A percentile compares a stretch with the other conserved stretches of the same genome.
phyloP scores from a whole-genome alignment of 2,113 vertebrate species.

The Tor tambroides region DNA sequence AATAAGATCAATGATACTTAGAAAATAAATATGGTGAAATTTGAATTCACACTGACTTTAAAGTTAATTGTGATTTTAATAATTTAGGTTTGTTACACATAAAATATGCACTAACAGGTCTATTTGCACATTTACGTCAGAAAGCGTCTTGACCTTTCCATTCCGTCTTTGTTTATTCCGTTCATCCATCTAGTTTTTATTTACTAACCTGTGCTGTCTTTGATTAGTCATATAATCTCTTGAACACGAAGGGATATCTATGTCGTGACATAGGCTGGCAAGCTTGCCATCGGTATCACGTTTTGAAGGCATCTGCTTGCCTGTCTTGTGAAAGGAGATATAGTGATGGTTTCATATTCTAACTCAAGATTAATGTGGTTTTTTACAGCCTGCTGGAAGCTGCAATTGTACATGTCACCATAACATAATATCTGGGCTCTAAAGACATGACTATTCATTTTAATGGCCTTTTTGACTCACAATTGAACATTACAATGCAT shows the following conservation, averaged over 20 bases:
- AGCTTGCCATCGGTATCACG: constrained; percentile 22
- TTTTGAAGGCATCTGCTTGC: constrained; percentile 51
- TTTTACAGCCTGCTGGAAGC: constrained; percentile 59
- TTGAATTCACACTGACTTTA: not conserved
- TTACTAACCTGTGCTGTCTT: constrained; percentile 21
- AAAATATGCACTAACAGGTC: not conserved
- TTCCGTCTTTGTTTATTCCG: not conserved
- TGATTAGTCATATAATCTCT: constrained; percentile 36
- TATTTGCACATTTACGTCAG: not conserved
- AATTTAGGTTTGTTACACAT: not conserved
- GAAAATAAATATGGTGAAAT: not conserved
- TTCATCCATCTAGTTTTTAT: not conserved
- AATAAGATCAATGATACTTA: not conserved
- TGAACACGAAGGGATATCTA: constrained; percentile 14
- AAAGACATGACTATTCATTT: constrained; percentile 60
- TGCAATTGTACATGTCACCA: constrained; percentile 59
- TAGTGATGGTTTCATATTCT: constrained; percentile 56
- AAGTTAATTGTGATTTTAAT: not conserved
- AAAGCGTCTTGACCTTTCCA: not conserved
- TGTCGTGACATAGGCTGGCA: constrained; percentile 1
- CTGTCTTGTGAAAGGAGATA: constrained; percentile 46
- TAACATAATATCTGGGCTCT: constrained; percentile 56
- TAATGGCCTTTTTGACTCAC: constrained; percentile 58
- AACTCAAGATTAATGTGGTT: constrained; percentile 59
- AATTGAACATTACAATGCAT: constrained; percentile 57